Evolutionary conservation across 2,113 vertebrate genomes (phyloP).

Genomic region (Pleuronectes platessa): DNA sequence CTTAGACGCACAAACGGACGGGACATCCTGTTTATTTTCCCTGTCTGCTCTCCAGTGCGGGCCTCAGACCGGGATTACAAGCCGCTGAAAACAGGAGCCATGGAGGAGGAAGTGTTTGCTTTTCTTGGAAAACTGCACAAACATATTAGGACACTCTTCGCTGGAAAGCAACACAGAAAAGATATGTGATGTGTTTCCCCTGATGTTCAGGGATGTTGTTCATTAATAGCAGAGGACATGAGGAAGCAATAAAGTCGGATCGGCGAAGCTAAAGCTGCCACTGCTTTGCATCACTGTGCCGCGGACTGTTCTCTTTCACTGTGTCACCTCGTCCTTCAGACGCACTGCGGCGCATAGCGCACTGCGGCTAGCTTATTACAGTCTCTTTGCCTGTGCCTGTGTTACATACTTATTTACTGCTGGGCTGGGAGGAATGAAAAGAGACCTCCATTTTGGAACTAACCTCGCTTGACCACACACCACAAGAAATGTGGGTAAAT

Average conservation of each 20-base stretch:
- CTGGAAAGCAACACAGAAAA: slow-evolving; percentile 18
- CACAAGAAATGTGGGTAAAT: slow-evolving; percentile 75
- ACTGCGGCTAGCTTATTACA: slow-evolving; percentile 33
- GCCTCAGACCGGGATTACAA: slow-evolving; percentile 21
- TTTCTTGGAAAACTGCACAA: slow-evolving; percentile 42
- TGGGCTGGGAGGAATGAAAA: slow-evolving; percentile 44
- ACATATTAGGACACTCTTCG: slow-evolving; percentile 42
- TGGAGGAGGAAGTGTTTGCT: slow-evolving; percentile 28
- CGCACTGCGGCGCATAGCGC: slow-evolving; percentile 7
- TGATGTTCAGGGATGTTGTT: slow-evolving; percentile 4
- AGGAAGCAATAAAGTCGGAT: slow-evolving; percentile 21
- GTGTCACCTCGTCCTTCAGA: slow-evolving; percentile 44
- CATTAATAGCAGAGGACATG: slow-evolving; percentile 37
- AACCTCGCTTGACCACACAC: slow-evolving; percentile 66
- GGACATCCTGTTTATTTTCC: slow-evolving; percentile 59
- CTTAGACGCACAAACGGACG: slow-evolving; percentile 26
- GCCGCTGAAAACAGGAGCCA: slow-evolving; percentile 34
- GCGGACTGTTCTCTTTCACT: neutral
- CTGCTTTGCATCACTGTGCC: neutral
- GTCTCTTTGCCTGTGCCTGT: slow-evolving; percentile 30
- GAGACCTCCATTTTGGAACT: slow-evolving; percentile 50
- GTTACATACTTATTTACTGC: slow-evolving; percentile 63
- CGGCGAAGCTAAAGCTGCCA: slow-evolving; percentile 1
- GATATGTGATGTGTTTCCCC: neutral
- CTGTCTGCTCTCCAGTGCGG: slow-evolving; percentile 13